Evolutionary conservation across 2,113 vertebrate species (phyloP).

Genomic region (Ictalurus punctatus): DNA sequence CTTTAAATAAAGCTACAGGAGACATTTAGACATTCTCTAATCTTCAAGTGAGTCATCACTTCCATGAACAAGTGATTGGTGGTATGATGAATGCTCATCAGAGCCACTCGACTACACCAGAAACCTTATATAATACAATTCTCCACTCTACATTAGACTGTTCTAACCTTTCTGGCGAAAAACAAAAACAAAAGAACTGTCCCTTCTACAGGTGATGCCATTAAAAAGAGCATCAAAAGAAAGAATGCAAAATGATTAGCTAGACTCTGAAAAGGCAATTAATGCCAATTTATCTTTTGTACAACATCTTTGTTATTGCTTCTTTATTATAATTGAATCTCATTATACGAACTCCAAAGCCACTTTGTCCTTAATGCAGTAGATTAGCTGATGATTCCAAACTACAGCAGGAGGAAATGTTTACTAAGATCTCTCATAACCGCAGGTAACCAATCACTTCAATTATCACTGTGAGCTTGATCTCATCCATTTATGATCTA

Average conservation of each 20-base stretch:
- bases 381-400: neutral
- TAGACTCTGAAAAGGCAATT: neutral
- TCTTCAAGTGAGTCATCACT: neutral
- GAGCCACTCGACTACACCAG: neutral
- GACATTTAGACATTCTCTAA: neutral
- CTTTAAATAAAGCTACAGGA: neutral
- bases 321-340: neutral
- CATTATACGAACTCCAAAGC: neutral
- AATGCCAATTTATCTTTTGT: conserved; percentile 15
- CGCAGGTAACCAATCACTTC: neutral
- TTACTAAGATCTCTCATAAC: conserved; percentile 6
- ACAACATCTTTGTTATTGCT: neutral
- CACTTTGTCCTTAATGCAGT: too few relatives aligned
- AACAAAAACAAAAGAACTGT: neutral
- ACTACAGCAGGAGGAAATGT: conserved; percentile 2
- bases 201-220: neutral
- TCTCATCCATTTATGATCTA: neutral
- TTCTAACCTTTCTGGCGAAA: neutral
- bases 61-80: neutral
- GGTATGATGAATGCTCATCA: conserved; percentile 3
- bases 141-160: neutral
- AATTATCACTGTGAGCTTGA: neutral
- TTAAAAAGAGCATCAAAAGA: conserved; percentile 4
- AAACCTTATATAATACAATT: neutral
- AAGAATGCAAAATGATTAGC: neutral